Evolutionary conservation across 2,797 vertebrate genomes (phyloP), one percentile per base, ranked within the genome.

Genomic region (Cheirogaleus major): DNA sequence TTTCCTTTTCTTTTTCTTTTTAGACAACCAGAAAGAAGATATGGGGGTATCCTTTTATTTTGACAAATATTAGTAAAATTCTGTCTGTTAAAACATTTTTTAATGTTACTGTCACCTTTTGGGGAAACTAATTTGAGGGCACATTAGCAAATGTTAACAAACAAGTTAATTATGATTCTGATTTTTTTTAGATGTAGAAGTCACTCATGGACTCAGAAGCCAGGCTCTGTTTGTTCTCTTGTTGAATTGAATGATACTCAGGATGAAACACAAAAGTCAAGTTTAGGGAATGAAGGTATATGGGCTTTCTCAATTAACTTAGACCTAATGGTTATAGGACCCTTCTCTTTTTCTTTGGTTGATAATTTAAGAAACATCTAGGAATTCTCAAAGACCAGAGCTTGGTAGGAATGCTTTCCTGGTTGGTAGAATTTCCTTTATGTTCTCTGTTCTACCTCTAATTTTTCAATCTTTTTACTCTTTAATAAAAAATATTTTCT

Each of bases 131-230:
- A 93, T 82, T 95, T 91, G 45, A 91, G n/a, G 17, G 41, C 41
- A 96, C 7, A 90, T 92, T 88, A 70, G 69, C 78, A 97, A 93
- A 76, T 6, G 27, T 32, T 80, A 90, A 91, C 63, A 91, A 70
- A 83, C 59, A 85, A 96, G 11, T 82, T 89, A 76, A 27, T 48
- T 65, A 97, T 86, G 63, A 72, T 97, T 75, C 90, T 97, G 13
- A 0, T 93, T 45, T 63, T 85, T 72, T 93, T 88, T 48, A 99
- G 99, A 87, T 98, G 97, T 83, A 97, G 98, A 97, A 99, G 99
- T 96, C 97, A 0, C 88, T 99, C 99, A 9, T 99, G 99, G 99
- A 99, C 98, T 97, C 98, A 86, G 93, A 98, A 95, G 57, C 97
- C 98, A 85, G 43, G 50, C 81, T 96, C 98, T 95, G 48, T 95